Base-by-base conservation (phyloP, 2,888 invertebrate genomes). In the Bembecia ichneumoniformis region DNA sequence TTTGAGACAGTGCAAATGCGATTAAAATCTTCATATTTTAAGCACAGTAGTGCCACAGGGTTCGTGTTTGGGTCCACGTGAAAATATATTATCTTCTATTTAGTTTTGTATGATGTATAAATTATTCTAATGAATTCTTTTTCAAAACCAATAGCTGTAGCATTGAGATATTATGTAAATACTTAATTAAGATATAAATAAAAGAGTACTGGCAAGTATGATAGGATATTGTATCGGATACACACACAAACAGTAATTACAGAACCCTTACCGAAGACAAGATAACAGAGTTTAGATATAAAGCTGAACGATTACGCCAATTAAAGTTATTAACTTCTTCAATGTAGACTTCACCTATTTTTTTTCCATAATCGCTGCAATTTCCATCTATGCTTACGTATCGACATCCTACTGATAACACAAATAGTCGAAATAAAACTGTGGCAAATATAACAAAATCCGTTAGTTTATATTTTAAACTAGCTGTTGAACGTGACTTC, bases 301-400 rank as follows among this genome's bases (percentile, higher is more conserved):
- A 40, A 40, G 14, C 11, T 16, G 28, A 13, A 43, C 52, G 64
- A 67, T 64, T 63, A 59, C 52, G 35, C 46, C 61, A 58, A 66
- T 71, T 64, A 67, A 56, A 61, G 58, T 60, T 62, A 68, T 71
- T 71, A 73, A 64, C 64, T 68, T 62, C 66, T 67, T 69, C 63
- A 67, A 63, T 44, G 44, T 44, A 16, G 15, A 44, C 17, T 44
- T 44, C 16, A 16, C 11, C 15, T 14, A 40, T 2, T 13, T 44
- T 44, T 44, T 13, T 44, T 44, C 15, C 15, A 7, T 44, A 44
- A 44, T 44, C 3, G 11, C 15, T 13, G 17, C 17, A 44, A 44
- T 44, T 44, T 44, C 17, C 17, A 44, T 16, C 44, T 15, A 44
- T 16, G 16, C 5, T 13, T 40, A 40, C 11, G 40, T 14, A 14